Percentiles rank a stretch among this genome's conserved stretches.
phyloP scores from a whole-genome alignment of 2,888 invertebrate species.

The Cylindroiulus punctatus region DNA sequence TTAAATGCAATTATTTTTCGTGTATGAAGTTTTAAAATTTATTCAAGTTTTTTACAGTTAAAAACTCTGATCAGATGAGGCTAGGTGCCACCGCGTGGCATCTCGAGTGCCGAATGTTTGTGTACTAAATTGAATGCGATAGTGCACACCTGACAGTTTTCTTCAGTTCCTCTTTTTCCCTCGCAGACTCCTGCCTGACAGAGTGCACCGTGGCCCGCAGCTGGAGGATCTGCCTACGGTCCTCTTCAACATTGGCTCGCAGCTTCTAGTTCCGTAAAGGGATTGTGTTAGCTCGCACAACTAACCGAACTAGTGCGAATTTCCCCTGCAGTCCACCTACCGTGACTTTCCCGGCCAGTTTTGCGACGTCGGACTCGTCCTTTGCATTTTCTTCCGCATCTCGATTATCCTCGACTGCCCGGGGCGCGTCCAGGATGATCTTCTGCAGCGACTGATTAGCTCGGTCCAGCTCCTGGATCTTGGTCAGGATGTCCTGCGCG shows the following conservation, averaged over 20 bases:
- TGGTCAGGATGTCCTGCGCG: neutral
- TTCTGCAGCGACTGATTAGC: conserved; percentile 32
- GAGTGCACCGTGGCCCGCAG: conserved; percentile 5
- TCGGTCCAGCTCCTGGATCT: conserved; percentile 35
- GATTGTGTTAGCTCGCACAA: neutral
- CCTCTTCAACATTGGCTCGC: neutral
- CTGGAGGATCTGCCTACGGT: neutral
- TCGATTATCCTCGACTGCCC: neutral
- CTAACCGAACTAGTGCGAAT: neutral
- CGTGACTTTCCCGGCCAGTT: neutral
- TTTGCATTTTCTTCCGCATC: neutral
- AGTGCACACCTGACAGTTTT: neutral
- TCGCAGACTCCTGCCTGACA: neutral
- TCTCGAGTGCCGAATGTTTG: too few relatives aligned
- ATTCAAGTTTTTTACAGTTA: too few relatives aligned
- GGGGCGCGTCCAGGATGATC: neutral
- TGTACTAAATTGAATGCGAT: neutral
- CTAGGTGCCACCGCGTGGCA: too few relatives aligned
- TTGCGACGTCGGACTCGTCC: neutral
- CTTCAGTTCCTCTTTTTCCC: neutral
- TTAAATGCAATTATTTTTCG: too few relatives aligned
- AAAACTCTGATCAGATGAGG: too few relatives aligned
- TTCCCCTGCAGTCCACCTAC: neutral
- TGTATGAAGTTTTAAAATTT: too few relatives aligned
- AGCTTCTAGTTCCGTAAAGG: neutral